Conservation (phyloP, 2,797 vertebrate species). For the Sylvilagus floridanus region DNA sequence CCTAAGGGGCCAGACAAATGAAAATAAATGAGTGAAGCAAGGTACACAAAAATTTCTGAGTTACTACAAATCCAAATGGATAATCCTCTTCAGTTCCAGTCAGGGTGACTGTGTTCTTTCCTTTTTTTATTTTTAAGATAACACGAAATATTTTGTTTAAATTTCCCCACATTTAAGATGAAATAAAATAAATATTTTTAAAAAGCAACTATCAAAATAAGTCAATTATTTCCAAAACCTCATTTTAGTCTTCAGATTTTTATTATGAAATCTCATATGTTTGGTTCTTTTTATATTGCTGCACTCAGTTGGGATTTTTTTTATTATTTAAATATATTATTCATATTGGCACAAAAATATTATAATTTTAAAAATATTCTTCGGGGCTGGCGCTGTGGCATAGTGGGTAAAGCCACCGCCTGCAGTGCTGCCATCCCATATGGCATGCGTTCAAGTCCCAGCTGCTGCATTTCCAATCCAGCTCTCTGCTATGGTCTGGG, state of each 20-base stretch:
- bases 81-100: not conserved
- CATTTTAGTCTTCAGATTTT: not conserved
- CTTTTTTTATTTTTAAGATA: not conserved
- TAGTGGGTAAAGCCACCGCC: too few species aligned
- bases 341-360: not conserved
- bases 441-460: too few species aligned
- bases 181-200: not conserved
- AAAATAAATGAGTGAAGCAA: not conserved
- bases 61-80: not conserved
- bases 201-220: not conserved
- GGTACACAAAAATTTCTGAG: not conserved
- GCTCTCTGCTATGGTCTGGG: too few species aligned
- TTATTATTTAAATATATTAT: not conserved
- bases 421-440: too few species aligned
- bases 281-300: not conserved
- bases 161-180: not conserved
- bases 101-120: not conserved
- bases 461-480: too few species aligned
- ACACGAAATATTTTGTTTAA: not conserved
- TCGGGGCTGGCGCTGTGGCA: too few species aligned
- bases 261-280: not conserved
- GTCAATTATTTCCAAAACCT: not conserved
- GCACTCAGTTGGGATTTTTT: not conserved
- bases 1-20: not conserved
- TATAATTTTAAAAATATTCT: not conserved